These are phyloP conservation scores for Alca torda DNA, from an alignment of 2,797 vertebrate genomes.

Conservation along the genomic window DNA sequence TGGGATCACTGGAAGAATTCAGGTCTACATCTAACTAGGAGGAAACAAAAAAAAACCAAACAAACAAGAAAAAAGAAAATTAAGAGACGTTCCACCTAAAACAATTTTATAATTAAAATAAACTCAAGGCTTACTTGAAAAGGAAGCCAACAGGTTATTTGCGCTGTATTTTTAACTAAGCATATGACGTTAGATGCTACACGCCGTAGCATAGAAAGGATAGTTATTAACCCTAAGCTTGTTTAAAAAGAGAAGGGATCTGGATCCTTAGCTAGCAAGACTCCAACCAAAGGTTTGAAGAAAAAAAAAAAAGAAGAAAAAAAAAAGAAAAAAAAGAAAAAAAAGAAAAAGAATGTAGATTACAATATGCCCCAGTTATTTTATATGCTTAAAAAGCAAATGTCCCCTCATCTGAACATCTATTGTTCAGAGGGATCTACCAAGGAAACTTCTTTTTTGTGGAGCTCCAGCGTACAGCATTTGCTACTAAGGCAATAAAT, in stretches of 20 bases:
- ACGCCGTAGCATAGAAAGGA: not conserved
- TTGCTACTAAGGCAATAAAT: constrained; percentile 48
- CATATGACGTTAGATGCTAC: not conserved
- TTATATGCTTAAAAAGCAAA: not conserved
- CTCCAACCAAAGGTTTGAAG: not conserved
- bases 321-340: too few relatives aligned
- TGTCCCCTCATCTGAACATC: not conserved
- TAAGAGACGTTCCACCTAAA: not conserved
- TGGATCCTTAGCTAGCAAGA: not conserved
- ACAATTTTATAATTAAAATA: not conserved
- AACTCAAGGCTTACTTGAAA: not conserved
- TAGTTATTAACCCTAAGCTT: not conserved
- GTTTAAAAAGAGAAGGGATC: not conserved
- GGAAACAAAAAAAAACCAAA: not conserved
- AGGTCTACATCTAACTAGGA: not conserved
- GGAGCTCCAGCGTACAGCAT: not conserved
- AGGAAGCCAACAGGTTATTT: not conserved
- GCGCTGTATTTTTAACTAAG: not conserved
- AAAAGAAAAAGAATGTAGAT: not conserved
- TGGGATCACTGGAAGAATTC: not conserved
- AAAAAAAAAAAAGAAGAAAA: not conserved
- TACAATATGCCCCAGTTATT: not conserved
- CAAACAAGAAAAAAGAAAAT: not conserved
- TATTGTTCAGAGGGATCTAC: not conserved
- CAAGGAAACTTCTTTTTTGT: constrained; percentile 5